Conservation (phyloP, 2,888 invertebrate genomes). For the Parelbella ahira region DNA sequence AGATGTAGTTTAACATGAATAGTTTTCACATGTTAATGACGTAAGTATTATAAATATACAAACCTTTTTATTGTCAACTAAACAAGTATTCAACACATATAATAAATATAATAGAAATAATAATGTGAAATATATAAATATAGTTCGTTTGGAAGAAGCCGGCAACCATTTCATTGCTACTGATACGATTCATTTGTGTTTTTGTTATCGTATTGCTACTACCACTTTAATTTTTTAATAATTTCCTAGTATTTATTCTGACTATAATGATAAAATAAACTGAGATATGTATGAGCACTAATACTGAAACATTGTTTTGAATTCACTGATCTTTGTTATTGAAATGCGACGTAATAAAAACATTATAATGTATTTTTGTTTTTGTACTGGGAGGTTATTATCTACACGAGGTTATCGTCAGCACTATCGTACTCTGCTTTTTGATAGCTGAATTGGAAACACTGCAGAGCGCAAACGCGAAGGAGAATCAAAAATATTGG, state of each 20-base stretch:
- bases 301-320: background rate
- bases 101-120: constrained; percentile 73
- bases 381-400: no score
- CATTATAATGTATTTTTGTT: no score
- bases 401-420: no score
- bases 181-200: constrained; percentile 58
- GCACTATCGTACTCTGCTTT: constrained; percentile 4
- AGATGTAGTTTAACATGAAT: no score
- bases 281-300: background rate
- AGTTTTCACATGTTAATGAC: no score
- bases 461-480: constrained; percentile 28
- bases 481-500: constrained; percentile 17
- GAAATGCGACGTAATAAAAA: background rate
- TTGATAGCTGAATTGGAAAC: constrained; percentile 4
- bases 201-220: constrained; percentile 21
- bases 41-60: no score
- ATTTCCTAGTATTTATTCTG: no score
- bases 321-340: background rate
- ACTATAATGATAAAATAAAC: no score
- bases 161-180: constrained; percentile 69
- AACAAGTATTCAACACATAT: constrained; percentile 66
- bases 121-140: constrained; percentile 66
- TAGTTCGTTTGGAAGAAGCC: constrained; percentile 63
- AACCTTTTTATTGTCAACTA: constrained; percentile 72
- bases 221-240: no score